Evolutionary conservation across 2,113 vertebrate species (phyloP).

Genomic region (Nothobranchius furzeri): DNA sequence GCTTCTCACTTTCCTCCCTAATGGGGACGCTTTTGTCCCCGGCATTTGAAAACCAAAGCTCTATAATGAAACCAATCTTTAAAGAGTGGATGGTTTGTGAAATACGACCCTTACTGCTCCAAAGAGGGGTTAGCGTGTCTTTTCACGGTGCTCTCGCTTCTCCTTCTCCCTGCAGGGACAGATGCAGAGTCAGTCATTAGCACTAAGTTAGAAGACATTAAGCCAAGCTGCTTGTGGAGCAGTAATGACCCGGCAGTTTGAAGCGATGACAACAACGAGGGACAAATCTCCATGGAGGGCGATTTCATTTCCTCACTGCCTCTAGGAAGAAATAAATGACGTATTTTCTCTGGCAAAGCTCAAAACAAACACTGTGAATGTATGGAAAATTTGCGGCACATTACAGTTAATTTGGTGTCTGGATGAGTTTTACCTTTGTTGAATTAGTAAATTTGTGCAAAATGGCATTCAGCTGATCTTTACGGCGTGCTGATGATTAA

Average conservation of each 20-base stretch:
- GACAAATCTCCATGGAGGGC: constrained; percentile 53
- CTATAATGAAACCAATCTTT: constrained; percentile 24
- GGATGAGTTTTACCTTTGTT: constrained; percentile 34
- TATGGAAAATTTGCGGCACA: not conserved
- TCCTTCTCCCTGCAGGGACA: constrained; percentile 54
- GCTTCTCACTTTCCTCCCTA: constrained; percentile 10
- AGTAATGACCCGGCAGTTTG: constrained; percentile 72
- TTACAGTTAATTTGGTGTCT: constrained; percentile 1
- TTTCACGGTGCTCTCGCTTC: constrained; percentile 37
- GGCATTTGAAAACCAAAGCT: constrained; percentile 29
- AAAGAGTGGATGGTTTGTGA: constrained; percentile 54
- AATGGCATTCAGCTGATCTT: constrained; percentile 57
- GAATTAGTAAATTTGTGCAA: constrained; percentile 51
- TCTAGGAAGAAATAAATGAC: constrained; percentile 26
- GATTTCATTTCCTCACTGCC: constrained; percentile 39
- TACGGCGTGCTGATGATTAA: constrained; percentile 54
- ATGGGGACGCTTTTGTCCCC: constrained; percentile 7
- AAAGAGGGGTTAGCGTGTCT: constrained; percentile 61
- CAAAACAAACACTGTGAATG: constrained; percentile 10
- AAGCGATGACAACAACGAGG: constrained; percentile 62
- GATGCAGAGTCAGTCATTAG: constrained; percentile 71
- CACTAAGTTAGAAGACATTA: constrained; percentile 75
- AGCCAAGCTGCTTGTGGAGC: constrained; percentile 65
- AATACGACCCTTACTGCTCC: constrained; percentile 51
- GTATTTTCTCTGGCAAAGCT: constrained; percentile 29